Percentiles rank a stretch among this genome's conserved stretches.
phyloP scores from a whole-genome alignment of 2,797 vertebrate species.

The Botia almorhae region DNA sequence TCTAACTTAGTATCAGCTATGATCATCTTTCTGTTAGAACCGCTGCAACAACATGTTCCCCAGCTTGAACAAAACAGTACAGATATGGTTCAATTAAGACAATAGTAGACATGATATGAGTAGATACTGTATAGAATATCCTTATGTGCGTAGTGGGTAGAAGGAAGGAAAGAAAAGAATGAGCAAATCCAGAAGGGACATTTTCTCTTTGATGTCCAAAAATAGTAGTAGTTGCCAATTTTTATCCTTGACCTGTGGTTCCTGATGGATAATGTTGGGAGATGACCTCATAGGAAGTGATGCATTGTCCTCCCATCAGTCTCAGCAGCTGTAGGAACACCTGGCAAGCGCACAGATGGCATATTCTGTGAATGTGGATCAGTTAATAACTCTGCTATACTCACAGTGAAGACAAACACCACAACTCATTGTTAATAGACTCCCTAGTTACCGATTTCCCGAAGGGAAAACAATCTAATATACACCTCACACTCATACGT shows the following conservation, averaged over 20 bases:
- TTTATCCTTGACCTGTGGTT: slow-evolving; percentile 28
- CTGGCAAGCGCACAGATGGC: slow-evolving; percentile 25
- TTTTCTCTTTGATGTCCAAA: not conserved
- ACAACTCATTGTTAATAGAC: slow-evolving; percentile 18
- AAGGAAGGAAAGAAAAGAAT: slow-evolving; percentile 24
- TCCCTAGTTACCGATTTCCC: slow-evolving; percentile 1
- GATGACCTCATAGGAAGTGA: slow-evolving; percentile 14
- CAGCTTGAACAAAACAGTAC: not conserved
- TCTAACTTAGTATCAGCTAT: not conserved
- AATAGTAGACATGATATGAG: not conserved
- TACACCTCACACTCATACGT: slow-evolving; percentile 1
- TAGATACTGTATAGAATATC: not conserved
- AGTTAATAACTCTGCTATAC: slow-evolving; percentile 12
- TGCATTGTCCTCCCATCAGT: not conserved
- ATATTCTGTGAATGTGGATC: not conserved
- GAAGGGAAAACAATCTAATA: slow-evolving; percentile 20
- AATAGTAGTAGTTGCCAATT: slow-evolving; percentile 16
- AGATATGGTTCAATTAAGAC: not conserved
- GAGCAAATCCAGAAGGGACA: not conserved
- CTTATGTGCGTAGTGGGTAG: not conserved
- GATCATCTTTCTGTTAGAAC: not conserved
- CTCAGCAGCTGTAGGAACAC: slow-evolving; percentile 22
- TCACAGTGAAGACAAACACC: not conserved
- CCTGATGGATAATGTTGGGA: not conserved
- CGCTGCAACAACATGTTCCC: not conserved